A percentile compares a stretch with the other conserved stretches of the same genome.
Conservation (phyloP, 2,113 vertebrate genomes). For the Callipepla squamata region DNA sequence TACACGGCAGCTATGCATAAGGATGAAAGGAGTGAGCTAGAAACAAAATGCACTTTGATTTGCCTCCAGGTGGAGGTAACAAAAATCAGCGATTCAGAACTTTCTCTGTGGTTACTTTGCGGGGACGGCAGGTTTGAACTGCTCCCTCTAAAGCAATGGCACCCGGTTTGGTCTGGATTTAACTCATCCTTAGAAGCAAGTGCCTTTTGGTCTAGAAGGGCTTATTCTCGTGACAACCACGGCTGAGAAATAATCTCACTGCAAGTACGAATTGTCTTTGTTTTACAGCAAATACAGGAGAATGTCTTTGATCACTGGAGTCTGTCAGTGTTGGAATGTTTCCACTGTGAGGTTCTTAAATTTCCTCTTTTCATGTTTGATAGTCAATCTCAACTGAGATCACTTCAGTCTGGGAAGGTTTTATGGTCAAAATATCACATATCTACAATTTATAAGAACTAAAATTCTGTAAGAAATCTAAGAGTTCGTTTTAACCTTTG, state of each 20-base stretch:
- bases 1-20: conserved; percentile 72
- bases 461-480: conserved; percentile 65
- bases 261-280: conserved; percentile 75
- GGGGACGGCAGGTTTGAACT: conserved; percentile 39
- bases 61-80: conserved; percentile 16
- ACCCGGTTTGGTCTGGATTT: conserved; percentile 61
- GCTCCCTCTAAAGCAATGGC: neutral
- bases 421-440: conserved; percentile 73
- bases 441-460: conserved; percentile 75
- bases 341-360: conserved; percentile 77
- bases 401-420: conserved; percentile 69
- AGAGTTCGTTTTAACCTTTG: conserved; percentile 76
- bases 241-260: conserved; percentile 72
- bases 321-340: conserved; percentile 78
- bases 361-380: conserved; percentile 67
- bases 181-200: conserved; percentile 80
- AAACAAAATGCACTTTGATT: neutral
- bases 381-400: conserved; percentile 72
- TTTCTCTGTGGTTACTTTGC: conserved; percentile 14
- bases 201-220: conserved; percentile 84
- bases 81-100: neutral
- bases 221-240: conserved; percentile 79
- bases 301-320: conserved; percentile 81
- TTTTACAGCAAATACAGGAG: conserved; percentile 74
- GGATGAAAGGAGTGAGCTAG: conserved; percentile 49